A percentile compares a stretch with the other conserved stretches of the same genome.
phyloP scores from a whole-genome alignment of 2,888 invertebrate genomes.

The Parapristionchus giblindavisi region DNA sequence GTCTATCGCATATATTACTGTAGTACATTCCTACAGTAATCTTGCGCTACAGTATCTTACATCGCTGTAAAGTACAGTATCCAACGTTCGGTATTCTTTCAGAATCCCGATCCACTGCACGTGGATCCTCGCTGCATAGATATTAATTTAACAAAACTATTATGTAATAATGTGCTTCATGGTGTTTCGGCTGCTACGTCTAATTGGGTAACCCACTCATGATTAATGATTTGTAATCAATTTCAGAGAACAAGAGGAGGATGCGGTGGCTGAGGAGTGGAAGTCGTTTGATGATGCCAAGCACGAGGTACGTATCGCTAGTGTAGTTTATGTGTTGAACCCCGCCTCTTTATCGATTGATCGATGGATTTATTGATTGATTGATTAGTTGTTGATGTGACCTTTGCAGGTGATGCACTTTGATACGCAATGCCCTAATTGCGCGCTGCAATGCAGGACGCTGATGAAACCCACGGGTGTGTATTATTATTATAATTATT shows the following conservation, averaged over 20 bases:
- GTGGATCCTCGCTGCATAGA: constrained; percentile 77
- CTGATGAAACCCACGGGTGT: constrained; percentile 82
- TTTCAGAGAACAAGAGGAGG: constrained; percentile 72
- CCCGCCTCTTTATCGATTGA: background rate
- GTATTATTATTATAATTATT: background rate
- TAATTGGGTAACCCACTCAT: no score
- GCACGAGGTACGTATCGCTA: constrained; percentile 52
- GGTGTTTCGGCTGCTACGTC: no score
- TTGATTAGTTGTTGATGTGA: background rate
- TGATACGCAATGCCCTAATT: constrained; percentile 85
- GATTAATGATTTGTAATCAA: no score
- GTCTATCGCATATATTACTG: no score
- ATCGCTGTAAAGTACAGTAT: no score
- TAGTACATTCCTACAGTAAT: background rate
- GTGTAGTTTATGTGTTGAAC: background rate
- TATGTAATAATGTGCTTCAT: background rate
- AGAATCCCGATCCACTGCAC: constrained; percentile 74
- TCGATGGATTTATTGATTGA: background rate
- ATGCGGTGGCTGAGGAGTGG: constrained; percentile 54
- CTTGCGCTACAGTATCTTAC: background rate
- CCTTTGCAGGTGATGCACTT: constrained; percentile 77
- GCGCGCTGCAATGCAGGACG: constrained; percentile 84
- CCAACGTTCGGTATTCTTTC: background rate
- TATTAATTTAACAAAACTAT: background rate
- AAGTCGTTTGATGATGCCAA: constrained; percentile 63